These are phyloP conservation scores for Graphium colonna DNA, from an alignment of 2,888 invertebrate genomes.

Conservation along the genomic window DNA sequence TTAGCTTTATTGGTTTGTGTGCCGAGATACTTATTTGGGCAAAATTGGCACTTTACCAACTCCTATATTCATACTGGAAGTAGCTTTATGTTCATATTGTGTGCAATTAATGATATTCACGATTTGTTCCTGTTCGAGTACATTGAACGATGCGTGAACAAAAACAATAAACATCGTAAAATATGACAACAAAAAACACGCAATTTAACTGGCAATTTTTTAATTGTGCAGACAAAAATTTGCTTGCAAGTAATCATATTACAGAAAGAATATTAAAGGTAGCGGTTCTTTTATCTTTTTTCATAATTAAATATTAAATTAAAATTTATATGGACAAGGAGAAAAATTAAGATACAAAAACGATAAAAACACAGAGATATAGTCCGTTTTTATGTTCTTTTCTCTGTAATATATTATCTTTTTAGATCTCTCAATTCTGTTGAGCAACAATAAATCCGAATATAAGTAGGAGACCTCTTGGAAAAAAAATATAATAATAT, in stretches of 20 bases:
- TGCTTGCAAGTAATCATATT: no score
- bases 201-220: not conserved
- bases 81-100: not conserved
- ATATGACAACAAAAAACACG: not conserved
- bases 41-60: not conserved
- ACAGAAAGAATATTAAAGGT: no score
- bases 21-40: no score
- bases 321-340: not conserved
- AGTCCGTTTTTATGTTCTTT: not conserved
- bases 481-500: not conserved
- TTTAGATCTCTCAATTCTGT: not conserved
- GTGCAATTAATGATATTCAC: not conserved
- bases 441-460: not conserved
- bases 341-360: not conserved
- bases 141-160: not conserved
- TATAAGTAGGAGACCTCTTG: not conserved
- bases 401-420: not conserved
- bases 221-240: no score
- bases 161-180: conserved; percentile 2
- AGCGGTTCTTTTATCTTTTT: no score
- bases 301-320: not conserved
- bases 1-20: no score
- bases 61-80: not conserved
- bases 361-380: not conserved
- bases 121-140: not conserved